Base-by-base conservation (phyloP, 1,140 invertebrate genomes). In the Drosophila pseudoobscura region DNA sequence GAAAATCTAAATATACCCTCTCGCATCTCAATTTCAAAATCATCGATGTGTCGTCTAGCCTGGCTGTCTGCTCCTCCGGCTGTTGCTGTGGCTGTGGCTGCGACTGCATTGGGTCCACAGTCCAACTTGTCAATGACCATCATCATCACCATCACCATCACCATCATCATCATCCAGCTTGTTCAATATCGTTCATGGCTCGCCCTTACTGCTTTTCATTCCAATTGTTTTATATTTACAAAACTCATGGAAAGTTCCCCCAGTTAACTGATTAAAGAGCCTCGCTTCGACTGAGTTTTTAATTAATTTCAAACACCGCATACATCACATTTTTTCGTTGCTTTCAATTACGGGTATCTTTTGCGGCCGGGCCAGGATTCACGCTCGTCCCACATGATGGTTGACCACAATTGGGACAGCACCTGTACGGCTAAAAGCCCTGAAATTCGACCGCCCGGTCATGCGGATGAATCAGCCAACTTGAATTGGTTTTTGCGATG, bases 311-410 rank as follows among this genome's bases (percentile, higher is more conserved):
- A 35, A 35, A 35, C 31, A 35, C 31, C 31, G 11, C 9, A 11
- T 11, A 35, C 31, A 35, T 3, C 31, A 35, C 31, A 61, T 45
- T 61, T 58, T 50, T 50, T 55, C 58, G 29, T 29, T 15, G 50
- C 35, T 43, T 54, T 41, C 31, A 35, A 35, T 35, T 35, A 35
- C 31, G 9, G 31, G 9, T 74, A 73, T 85, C 76, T 76, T 47
- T 49, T 47, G 26, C 39, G 35, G 9, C 55, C 13, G 17, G 44
- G 44, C 29, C 45, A 65, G 80, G 80, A 65, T 73, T 65, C 80
- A 80, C 73, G 82, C 56, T 51, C 17, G 55, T 60, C 20, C 53
- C 80, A 74, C 80, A 85, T 85, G 80, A 47, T 44, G 70, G 9
- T 11, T 66, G 50, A 69, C 24, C 44, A 49, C 65, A 47, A 68